phyloP scores from a whole-genome alignment of 2,888 invertebrate species.

The Athetis lepigone region DNA sequence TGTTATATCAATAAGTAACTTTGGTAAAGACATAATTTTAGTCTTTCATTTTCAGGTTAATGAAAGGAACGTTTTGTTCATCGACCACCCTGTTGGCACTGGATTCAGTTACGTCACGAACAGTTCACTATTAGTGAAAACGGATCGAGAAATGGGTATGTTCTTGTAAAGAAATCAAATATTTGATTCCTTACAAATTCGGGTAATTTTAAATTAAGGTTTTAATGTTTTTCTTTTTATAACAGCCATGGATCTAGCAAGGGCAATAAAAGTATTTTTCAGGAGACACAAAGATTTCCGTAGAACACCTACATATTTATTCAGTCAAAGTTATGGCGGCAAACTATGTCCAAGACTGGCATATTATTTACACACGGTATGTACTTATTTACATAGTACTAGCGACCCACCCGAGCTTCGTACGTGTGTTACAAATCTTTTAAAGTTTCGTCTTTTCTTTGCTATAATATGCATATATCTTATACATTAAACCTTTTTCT shows the following conservation, averaged over 20 bases:
- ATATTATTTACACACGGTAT: slow-evolving; percentile 80
- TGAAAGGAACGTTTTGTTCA: slow-evolving; percentile 94
- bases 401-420: too few relatives aligned
- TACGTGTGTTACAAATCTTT: too few relatives aligned
- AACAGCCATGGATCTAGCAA: slow-evolving; percentile 93
- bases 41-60: slow-evolving; percentile 89
- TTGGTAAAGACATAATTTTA: not conserved
- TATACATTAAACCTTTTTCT: too few relatives aligned
- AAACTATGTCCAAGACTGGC: slow-evolving; percentile 93
- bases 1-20: not conserved
- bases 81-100: slow-evolving; percentile 97
- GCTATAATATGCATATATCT: too few relatives aligned
- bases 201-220: too few relatives aligned
- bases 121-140: slow-evolving; percentile 74
- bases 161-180: slow-evolving; percentile 1
- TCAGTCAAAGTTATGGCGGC: slow-evolving; percentile 97
- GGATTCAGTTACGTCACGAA: slow-evolving; percentile 95
- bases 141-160: slow-evolving; percentile 83
- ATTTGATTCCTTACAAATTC: too few relatives aligned
- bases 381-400: too few relatives aligned
- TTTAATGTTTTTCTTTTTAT: slow-evolving; percentile 55
- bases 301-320: slow-evolving; percentile 94
- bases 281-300: slow-evolving; percentile 92
- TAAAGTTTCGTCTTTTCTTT: too few relatives aligned
- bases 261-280: slow-evolving; percentile 93